Evolutionary conservation across 1,140 invertebrate species (phyloP).

Genomic region (Heliothis virescens): DNA sequence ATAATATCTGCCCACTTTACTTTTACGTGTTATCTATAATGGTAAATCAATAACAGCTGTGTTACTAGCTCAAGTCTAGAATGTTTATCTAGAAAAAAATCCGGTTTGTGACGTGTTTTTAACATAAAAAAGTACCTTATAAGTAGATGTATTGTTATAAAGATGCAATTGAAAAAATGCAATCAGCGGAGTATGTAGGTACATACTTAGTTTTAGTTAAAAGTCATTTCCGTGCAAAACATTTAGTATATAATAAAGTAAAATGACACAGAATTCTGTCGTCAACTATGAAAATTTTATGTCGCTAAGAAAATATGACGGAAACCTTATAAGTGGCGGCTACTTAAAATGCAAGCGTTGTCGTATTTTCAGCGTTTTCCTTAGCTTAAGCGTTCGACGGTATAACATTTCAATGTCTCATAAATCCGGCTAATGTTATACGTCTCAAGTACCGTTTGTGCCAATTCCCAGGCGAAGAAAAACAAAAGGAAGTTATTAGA

Average conservation of each 20-base stretch:
- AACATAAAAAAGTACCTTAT: too few relatives aligned
- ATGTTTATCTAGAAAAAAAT: background rate
- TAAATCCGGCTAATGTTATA: slow-evolving; percentile 21
- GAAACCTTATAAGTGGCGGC: too few relatives aligned
- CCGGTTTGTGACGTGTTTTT: too few relatives aligned
- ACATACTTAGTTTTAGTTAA: too few relatives aligned
- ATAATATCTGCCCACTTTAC: too few relatives aligned
- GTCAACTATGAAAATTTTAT: too few relatives aligned
- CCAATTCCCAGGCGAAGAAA: slow-evolving; percentile 22
- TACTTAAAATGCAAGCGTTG: background rate
- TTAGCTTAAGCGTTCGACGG: background rate
- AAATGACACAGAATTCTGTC: too few relatives aligned
- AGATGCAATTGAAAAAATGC: slow-evolving; percentile 2
- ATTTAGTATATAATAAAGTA: background rate
- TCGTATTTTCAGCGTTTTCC: background rate
- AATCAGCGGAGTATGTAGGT: slow-evolving; percentile 24
- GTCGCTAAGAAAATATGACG: background rate
- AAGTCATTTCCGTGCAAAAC: too few relatives aligned
- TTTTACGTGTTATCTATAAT: too few relatives aligned
- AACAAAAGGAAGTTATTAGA: slow-evolving; percentile 41
- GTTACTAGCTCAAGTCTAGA: background rate
- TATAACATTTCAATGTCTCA: background rate
- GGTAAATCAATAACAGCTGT: too few relatives aligned
- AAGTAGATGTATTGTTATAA: too few relatives aligned
- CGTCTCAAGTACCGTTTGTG: slow-evolving; percentile 22